A percentile compares a stretch with the other conserved stretches of the same genome.
Conservation (phyloP, 2,797 vertebrate species). For the Rhodeus uyekii region DNA sequence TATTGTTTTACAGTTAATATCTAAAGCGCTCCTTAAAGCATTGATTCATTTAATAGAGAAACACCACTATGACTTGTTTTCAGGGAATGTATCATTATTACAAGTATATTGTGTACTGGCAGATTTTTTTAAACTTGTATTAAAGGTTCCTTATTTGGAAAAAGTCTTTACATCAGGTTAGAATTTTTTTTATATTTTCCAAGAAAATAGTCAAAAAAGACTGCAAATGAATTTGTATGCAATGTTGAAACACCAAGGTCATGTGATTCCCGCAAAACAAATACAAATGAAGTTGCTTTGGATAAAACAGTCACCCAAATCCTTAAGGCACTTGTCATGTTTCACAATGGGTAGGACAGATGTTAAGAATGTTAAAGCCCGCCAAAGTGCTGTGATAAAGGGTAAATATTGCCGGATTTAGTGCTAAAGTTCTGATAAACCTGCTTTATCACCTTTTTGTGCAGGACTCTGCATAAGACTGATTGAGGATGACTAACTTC, state of each 20-base stretch:
- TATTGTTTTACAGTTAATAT: neutral
- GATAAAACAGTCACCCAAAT: slow-evolving; percentile 1
- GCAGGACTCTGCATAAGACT: slow-evolving; percentile 45
- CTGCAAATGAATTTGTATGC: neutral
- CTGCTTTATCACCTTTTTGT: slow-evolving; percentile 47
- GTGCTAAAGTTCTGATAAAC: slow-evolving; percentile 47
- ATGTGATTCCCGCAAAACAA: neutral
- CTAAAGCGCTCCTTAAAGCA: neutral
- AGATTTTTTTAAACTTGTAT: no score
- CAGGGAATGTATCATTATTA: no score
- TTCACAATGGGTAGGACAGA: slow-evolving; percentile 30
- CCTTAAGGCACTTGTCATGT: neutral
- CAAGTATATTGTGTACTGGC: no score
- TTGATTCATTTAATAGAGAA: no score
- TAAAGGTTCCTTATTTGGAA: neutral
- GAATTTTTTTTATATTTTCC: neutral
- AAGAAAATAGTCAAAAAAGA: neutral
- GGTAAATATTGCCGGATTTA: slow-evolving; percentile 46
- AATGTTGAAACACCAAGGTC: neutral
- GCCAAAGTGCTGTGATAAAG: slow-evolving; percentile 36
- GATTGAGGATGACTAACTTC: slow-evolving; percentile 46
- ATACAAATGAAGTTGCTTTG: neutral
- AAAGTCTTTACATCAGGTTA: neutral
- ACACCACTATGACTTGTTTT: no score
- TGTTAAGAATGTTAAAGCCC: slow-evolving; percentile 36